These are phyloP conservation scores for Orgyia antiqua DNA, from an alignment of 2,888 invertebrate genomes.

Conservation along the genomic window DNA sequence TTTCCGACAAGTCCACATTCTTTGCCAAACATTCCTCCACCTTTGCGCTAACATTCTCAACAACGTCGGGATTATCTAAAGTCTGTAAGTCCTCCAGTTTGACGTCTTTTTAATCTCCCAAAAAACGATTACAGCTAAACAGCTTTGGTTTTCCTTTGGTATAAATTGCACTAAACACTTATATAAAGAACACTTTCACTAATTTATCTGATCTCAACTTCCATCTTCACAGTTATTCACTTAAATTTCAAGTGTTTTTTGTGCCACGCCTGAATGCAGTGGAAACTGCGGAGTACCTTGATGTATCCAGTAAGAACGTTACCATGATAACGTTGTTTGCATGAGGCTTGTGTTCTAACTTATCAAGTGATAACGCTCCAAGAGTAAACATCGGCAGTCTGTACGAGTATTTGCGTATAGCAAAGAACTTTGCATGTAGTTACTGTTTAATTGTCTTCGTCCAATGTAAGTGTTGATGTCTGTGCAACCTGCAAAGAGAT, in stretches of 20 bases:
- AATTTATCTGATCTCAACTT: constrained; percentile 30
- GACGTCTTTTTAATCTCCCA: constrained; percentile 26
- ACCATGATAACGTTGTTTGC: constrained; percentile 74
- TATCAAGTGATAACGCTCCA: constrained; percentile 72
- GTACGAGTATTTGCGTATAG: constrained; percentile 67
- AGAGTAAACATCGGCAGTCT: constrained; percentile 70
- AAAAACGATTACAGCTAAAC: constrained; percentile 32
- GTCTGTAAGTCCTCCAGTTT: constrained; percentile 74
- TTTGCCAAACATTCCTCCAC: constrained; percentile 53
- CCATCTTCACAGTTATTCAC: constrained; percentile 25
- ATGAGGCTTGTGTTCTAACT: constrained; percentile 71
- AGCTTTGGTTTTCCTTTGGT: constrained; percentile 49
- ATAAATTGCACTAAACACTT: constrained; percentile 32
- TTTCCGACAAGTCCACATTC: constrained; percentile 41
- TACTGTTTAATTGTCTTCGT: constrained; percentile 49
- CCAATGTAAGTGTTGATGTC: constrained; percentile 41
- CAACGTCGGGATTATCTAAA: constrained; percentile 52
- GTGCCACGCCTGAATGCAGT: constrained; percentile 37
- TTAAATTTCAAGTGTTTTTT: constrained; percentile 41
- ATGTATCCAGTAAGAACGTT: constrained; percentile 57
- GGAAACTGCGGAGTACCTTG: constrained; percentile 55
- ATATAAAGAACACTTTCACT: constrained; percentile 29
- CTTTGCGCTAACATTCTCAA: constrained; percentile 54
- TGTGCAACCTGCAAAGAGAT: constrained; percentile 57
- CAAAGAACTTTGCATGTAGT: constrained; percentile 49